Base-by-base conservation (phyloP, 2,113 vertebrate species). In the Bombycilla garrulus region DNA sequence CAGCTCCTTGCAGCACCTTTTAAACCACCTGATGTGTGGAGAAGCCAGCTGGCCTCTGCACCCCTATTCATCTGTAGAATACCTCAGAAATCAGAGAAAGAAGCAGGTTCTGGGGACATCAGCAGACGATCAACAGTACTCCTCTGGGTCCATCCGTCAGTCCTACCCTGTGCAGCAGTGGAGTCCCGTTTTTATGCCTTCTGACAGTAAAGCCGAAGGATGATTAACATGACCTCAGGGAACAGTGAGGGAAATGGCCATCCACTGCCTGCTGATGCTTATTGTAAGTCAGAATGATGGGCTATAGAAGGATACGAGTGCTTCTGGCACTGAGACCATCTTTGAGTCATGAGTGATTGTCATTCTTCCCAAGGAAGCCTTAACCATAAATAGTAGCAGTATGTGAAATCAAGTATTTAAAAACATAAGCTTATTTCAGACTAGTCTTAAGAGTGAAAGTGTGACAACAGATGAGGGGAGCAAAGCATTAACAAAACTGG, bases 211-310 rank as follows among this genome's bases (percentile, higher is more conserved):
- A 91, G 80, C 90, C 0, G 1, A 81, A 48, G 78, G 71, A 77
- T 96, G 96, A 93, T 95, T 87, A 96, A 84, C 54, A 29, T 35
- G 80, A 88, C 93, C 80, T 69, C 61, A 72, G 91, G 93, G 93
- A 77, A 82, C 62, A 69, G 89, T 85, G 87, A 87, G 60, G 73
- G 47, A 94, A 94, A 85, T 88, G 81, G 76, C 85, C 83, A 74
- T 95, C 64, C 36, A 35, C 44, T 81, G 81, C 76, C 93, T 95
- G 60, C 85, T 96, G 70, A 65, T 94, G 79, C 92, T 94, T 87
- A 51, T 40, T 90, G 77, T 93, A 64, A 89, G 73, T 85, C 80
- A 90, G 71, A 92, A 69, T 72, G 93, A 79, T 87, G 87, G 89
- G 70, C 91, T 81, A 9, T 61, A 42, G 95, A 88, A 96, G 81